Evolutionary conservation across 1,140 invertebrate species (phyloP).

Genomic region (Penaeus vannamei): DNA sequence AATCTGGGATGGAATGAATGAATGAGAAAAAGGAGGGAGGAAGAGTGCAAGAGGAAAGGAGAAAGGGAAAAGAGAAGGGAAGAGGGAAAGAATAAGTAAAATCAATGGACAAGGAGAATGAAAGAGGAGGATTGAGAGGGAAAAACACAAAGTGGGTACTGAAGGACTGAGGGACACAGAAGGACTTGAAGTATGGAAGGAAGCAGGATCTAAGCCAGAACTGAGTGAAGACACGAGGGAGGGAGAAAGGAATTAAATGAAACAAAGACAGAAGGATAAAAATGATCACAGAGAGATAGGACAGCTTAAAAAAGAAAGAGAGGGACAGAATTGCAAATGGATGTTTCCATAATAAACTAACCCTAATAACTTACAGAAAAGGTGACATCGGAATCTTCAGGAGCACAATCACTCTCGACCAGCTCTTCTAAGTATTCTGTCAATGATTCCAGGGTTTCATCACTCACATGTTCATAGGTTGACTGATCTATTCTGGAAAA

Average conservation of each 20-base stretch:
- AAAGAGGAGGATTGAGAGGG: too few relatives aligned
- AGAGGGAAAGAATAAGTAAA: too few relatives aligned
- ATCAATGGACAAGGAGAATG: too few relatives aligned
- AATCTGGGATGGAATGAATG: neutral
- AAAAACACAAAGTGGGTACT: too few relatives aligned
- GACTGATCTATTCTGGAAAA: constrained; percentile 38
- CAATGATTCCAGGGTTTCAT: constrained; percentile 43
- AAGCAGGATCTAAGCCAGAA: neutral
- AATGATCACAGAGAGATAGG: neutral
- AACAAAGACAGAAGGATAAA: neutral
- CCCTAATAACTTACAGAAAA: constrained; percentile 36
- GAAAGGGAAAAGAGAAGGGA: neutral
- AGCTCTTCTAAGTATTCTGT: constrained; percentile 43
- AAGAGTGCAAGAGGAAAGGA: neutral
- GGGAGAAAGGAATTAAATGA: neutral
- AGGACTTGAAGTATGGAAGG: neutral
- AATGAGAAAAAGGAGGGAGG: neutral
- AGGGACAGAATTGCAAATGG: neutral
- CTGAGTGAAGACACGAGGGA: neutral
- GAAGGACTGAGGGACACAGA: neutral
- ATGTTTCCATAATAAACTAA: neutral
- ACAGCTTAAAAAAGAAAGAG: neutral
- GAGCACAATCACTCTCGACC: neutral
- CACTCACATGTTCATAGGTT: constrained; percentile 35
- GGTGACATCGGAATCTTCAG: constrained; percentile 24